Evolutionary conservation across 2,797 vertebrate genomes (phyloP).

Genomic region (Brachymystax lenok): DNA sequence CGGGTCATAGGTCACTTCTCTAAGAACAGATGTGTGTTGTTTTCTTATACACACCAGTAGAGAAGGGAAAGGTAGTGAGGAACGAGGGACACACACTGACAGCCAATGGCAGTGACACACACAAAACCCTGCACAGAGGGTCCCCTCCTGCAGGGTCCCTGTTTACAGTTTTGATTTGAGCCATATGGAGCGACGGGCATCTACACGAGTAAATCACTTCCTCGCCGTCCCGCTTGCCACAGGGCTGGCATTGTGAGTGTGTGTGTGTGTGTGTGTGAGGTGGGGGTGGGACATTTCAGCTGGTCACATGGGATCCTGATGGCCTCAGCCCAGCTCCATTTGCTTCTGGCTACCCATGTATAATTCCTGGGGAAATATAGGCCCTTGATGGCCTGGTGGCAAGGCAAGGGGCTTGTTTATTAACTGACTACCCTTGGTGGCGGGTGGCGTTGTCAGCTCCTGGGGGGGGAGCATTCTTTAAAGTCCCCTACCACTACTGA

Average conservation of each 20-base stretch:
- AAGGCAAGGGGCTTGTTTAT: conserved; percentile 65
- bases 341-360: conserved; percentile 56
- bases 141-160: conserved; percentile 39
- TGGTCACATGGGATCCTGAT: conserved; percentile 49
- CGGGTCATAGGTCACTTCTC: conserved; percentile 15
- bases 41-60: background rate
- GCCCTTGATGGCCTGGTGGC: conserved; percentile 50
- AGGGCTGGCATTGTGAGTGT: background rate
- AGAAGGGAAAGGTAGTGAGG: background rate
- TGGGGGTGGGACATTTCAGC: conserved; percentile 39
- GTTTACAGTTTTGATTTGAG: conserved; percentile 44
- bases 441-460: conserved; percentile 53
- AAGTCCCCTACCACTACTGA: background rate
- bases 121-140: conserved; percentile 46
- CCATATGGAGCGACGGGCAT: conserved; percentile 19
- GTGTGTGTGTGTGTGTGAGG: background rate
- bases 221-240: conserved; percentile 18
- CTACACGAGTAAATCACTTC: conserved; percentile 43
- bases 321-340: conserved; percentile 49
- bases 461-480: conserved; percentile 46
- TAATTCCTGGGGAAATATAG: conserved; percentile 63
- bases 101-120: conserved; percentile 26
- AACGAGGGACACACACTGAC: conserved; percentile 21
- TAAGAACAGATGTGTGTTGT: conserved; percentile 8
- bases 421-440: conserved; percentile 67